These are phyloP conservation scores for Xestia c-nigrum DNA, from an alignment of 2,888 invertebrate genomes.

Conservation along the genomic window DNA sequence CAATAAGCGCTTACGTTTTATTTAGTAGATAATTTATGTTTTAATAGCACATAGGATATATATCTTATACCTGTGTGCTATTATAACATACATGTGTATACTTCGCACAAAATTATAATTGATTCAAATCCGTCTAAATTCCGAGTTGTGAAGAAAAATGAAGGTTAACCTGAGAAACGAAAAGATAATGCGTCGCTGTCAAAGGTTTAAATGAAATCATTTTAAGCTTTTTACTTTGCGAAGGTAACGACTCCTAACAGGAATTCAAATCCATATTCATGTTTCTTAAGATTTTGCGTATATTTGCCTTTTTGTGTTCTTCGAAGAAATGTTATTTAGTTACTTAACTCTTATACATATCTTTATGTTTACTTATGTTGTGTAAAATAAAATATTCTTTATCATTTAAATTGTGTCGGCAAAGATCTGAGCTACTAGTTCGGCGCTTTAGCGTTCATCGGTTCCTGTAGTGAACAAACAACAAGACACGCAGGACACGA, in stretches of 20 bases:
- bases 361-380: background rate
- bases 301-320: background rate
- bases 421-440: no score
- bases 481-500: no score
- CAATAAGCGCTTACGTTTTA: background rate
- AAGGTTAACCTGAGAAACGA: slow-evolving; percentile 10
- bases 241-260: slow-evolving; percentile 13
- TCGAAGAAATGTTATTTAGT: slow-evolving; percentile 7
- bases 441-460: no score
- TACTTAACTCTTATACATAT: background rate
- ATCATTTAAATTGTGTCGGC: background rate
- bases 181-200: slow-evolving; percentile 29
- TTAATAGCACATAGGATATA: background rate
- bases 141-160: slow-evolving; percentile 30
- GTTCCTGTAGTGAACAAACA: no score
- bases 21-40: background rate
- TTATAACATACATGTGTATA: no score
- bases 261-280: slow-evolving; percentile 38
- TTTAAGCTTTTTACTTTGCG: slow-evolving; percentile 34
- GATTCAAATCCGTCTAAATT: slow-evolving; percentile 26
- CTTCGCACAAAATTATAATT: slow-evolving; percentile 6
- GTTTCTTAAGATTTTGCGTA: slow-evolving; percentile 5
- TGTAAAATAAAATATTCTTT: background rate
- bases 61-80: no score
- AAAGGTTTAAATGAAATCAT: slow-evolving; percentile 34